These are phyloP conservation scores for Vireo altiloquus DNA, from an alignment of 2,113 vertebrate species.

Conservation along the genomic window DNA sequence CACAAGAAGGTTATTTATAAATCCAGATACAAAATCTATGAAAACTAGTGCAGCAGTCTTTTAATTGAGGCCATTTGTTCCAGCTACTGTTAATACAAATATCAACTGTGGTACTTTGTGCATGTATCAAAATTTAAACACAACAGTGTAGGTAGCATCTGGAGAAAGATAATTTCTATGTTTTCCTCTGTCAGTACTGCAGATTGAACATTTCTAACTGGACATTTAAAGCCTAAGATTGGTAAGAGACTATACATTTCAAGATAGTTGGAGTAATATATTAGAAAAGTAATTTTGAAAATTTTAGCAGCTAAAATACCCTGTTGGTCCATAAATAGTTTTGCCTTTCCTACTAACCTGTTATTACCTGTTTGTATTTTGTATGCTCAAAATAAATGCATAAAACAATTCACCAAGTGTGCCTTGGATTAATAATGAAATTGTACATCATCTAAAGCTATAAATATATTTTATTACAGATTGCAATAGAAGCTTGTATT, in stretches of 20 bases:
- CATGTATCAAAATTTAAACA: neutral
- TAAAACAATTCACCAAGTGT: neutral
- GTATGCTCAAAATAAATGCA: neutral
- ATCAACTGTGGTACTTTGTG: neutral
- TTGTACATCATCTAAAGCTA: neutral
- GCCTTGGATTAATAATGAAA: neutral
- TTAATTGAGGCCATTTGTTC: neutral
- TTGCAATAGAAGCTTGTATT: neutral
- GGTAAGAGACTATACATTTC: neutral
- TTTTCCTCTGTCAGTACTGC: neutral
- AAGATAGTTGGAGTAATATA: neutral
- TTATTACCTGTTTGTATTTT: neutral
- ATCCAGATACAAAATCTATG: neutral
- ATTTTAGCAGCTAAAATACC: neutral
- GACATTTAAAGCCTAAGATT: neutral
- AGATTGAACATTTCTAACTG: neutral
- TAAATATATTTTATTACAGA: neutral
- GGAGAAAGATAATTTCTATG: neutral
- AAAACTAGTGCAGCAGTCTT: neutral
- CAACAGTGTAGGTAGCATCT: neutral
- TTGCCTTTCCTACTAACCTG: neutral
- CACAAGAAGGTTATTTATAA: slow-evolving; percentile 12
- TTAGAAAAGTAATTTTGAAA: neutral
- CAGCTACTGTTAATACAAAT: neutral
- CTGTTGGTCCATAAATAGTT: neutral